Base-by-base conservation (phyloP, 2,888 invertebrate species). In the Agrypnus murinus region DNA sequence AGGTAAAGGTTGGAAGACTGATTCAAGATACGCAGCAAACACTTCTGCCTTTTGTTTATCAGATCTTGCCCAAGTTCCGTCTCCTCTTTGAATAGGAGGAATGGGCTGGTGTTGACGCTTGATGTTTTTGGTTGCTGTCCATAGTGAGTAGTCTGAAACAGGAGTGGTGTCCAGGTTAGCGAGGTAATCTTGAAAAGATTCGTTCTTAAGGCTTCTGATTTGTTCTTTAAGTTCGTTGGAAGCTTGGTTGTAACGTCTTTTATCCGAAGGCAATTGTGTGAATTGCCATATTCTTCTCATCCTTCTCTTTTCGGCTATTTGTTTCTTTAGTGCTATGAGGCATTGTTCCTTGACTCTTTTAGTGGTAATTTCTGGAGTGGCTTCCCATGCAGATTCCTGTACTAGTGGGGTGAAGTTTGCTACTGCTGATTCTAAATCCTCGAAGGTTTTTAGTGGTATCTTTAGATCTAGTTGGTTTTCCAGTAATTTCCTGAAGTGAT, bases 301-400 rank as follows among this genome's bases (percentile, higher is more conserved):
- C 25, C 48, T 60, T 55, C 71, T 31, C 73, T 74, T 75, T 58
- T 69, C 68, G 6, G 45, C 58, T 45, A 76, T 71, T 57, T 57
- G 14, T 57, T 57, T 2, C 19, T 57, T 57, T 32, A 57, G 14
- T 10, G 12, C 15, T 12, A 57, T 31, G 12, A n/a, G 34, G 17
- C 36, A 53, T 34, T 34, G 57, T 38, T 57, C n/a, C 10, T 57
- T 34, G 14, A 12, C 31, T 1, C 38, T 36, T 17, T 57, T 57
- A 17, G 10, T 57, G 7, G 50, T 9, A 14, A 57, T 57, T 59
- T 43, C 38, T 1, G 59, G 15, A 12, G 43, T 59, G 4, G 45
- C 43, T 59, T 43, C 59, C 43, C 43, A 59, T 19, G 59, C 43
- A 36, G 59, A n/a, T 1, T 43, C 59, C 36, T 59, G 59, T 1